Percentiles rank a stretch among this genome's conserved stretches.
These are phyloP conservation scores for Gallinago paraguaiae DNA, from an alignment of 2,113 vertebrate species.

Conservation along the genomic window DNA sequence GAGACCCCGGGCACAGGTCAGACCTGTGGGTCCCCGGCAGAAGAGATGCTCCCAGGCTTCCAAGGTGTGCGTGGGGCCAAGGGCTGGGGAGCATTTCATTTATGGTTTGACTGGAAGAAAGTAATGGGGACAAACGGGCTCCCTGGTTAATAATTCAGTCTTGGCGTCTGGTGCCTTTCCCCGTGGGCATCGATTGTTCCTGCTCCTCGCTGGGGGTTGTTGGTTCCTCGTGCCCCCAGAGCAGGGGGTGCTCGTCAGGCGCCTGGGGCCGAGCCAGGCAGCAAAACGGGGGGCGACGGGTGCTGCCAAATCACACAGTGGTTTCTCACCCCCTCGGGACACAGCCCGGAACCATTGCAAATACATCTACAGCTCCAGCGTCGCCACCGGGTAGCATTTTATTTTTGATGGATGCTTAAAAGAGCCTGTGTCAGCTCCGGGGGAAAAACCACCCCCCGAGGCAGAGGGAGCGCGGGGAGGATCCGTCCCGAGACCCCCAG, in stretches of 20 bases:
- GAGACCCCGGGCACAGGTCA: too few relatives aligned
- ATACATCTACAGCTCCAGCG: fast-evolving
- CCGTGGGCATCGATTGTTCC: fast-evolving
- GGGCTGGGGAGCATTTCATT: neutral
- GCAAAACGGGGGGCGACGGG: fast-evolving
- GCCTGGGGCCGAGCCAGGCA: neutral
- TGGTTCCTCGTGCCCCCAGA: neutral
- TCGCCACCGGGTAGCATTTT: fast-evolving
- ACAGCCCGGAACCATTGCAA: fast-evolving
- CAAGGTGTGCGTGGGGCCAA: fast-evolving
- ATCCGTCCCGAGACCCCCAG: neutral
- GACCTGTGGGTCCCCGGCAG: neutral
- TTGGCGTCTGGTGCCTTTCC: neutral
- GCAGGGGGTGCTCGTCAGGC: fast-evolving
- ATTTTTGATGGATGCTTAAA: neutral
- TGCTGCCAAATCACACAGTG: neutral
- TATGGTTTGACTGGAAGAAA: neutral
- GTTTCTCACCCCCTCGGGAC: neutral
- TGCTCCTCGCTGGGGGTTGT: neutral
- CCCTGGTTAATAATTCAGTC: neutral
- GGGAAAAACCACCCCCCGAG: fast-evolving
- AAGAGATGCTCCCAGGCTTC: fast-evolving
- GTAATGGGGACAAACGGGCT: neutral
- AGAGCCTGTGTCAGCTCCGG: neutral
- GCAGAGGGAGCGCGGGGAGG: neutral